phyloP scores from a whole-genome alignment of 2,888 invertebrate species.

The Cyaniris semiargus region DNA sequence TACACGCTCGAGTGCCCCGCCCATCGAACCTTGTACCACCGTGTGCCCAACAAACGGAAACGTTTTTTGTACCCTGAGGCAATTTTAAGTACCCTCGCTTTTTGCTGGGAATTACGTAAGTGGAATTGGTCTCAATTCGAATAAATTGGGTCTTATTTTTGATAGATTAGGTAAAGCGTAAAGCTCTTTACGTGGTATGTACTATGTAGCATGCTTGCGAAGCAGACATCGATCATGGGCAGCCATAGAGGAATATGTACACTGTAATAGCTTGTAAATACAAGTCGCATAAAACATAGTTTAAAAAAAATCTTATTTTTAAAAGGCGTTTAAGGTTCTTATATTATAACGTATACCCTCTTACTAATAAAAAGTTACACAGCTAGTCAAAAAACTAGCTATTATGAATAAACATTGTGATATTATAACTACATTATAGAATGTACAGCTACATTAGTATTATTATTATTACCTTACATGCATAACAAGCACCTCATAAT shows the following conservation, averaged over 20 bases:
- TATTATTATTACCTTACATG: background rate
- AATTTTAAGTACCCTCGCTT: conserved; percentile 11
- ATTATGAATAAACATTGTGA: background rate
- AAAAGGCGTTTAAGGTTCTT: no score
- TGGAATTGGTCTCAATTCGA: background rate
- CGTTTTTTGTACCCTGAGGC: conserved; percentile 7
- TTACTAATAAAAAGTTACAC: no score
- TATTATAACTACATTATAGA: background rate
- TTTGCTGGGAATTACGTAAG: conserved; percentile 11
- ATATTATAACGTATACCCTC: no score
- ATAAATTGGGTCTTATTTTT: background rate
- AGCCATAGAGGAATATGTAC: no score
- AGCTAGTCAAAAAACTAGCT: background rate
- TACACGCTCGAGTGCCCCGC: conserved; percentile 1
- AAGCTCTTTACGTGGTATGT: no score
- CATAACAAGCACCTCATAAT: background rate
- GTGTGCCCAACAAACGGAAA: conserved; percentile 24
- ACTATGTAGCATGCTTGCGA: no score
- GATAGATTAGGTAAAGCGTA: background rate
- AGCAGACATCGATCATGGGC: no score
- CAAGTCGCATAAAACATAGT: no score
- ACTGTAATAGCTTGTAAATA: no score
- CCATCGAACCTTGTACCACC: conserved; percentile 18
- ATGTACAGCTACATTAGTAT: background rate
- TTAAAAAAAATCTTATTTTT: no score